These are phyloP conservation scores for Diacarnus erythraeanus DNA, from an alignment of 37 sponge, comb jelly and placozoan species.

Conservation along the genomic window DNA sequence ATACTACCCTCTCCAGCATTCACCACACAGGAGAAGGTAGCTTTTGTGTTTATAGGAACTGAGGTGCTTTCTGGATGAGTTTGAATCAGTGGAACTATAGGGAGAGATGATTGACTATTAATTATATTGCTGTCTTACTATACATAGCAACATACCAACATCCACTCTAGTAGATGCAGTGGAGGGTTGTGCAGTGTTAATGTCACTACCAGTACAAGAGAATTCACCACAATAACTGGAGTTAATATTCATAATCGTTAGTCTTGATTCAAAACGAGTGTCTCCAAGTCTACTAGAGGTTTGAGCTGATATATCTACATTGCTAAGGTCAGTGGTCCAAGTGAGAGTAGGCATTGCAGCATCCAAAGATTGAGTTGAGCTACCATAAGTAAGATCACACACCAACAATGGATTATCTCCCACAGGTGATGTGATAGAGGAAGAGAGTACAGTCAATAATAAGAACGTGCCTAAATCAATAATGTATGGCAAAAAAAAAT, in stretches of 20 bases:
- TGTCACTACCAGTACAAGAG: constrained; percentile 15
- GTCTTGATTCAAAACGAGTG: background rate
- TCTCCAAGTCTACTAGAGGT: background rate
- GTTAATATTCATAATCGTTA: background rate
- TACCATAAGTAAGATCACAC: no score
- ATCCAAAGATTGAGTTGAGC: background rate
- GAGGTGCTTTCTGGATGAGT: background rate
- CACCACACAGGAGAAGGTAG: constrained; percentile 24
- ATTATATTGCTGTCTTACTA: background rate
- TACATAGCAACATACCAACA: background rate
- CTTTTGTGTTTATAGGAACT: background rate
- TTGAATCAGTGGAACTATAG: constrained; percentile 1
- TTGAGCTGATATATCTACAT: background rate
- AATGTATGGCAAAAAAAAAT: no score
- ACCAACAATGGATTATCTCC: background rate
- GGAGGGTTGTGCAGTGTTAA: background rate
- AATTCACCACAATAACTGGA: constrained; percentile 15
- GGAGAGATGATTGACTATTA: no score
- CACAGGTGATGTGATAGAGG: background rate
- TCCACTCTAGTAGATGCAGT: background rate
- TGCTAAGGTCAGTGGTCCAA: constrained; percentile 1
- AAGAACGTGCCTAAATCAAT: background rate
- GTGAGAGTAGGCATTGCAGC: background rate
- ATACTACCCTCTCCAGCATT: constrained; percentile 10
- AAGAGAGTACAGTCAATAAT: background rate